A percentile compares a stretch with the other conserved stretches of the same genome.
Conservation (phyloP, 2,797 vertebrate species). For the Vultur gryphus region DNA sequence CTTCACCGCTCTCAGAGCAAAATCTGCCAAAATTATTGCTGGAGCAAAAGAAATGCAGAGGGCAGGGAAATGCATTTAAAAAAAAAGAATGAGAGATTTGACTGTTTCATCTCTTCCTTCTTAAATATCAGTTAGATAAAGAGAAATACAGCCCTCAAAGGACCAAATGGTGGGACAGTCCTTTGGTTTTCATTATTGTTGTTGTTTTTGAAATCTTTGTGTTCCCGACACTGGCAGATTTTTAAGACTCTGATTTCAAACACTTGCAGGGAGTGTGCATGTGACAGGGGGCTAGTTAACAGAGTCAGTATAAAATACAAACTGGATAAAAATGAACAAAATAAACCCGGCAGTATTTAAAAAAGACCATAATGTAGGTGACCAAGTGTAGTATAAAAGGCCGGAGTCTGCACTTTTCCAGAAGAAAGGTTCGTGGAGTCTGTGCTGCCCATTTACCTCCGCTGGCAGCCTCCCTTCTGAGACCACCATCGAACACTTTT, state of each 20-base stretch:
- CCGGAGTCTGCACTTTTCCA: neutral
- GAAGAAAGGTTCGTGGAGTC: neutral
- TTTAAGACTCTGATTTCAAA: neutral
- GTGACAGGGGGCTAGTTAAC: neutral
- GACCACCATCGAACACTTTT: constrained; percentile 54
- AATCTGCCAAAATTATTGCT: constrained; percentile 51
- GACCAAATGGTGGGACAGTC: neutral
- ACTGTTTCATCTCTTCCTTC: constrained; percentile 29
- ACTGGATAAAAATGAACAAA: neutral
- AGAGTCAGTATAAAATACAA: neutral
- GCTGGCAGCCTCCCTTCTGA: neutral
- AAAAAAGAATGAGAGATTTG: neutral
- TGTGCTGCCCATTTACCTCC: neutral
- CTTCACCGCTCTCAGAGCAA: neutral
- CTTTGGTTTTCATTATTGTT: neutral
- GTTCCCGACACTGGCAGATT: neutral
- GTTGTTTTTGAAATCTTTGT: neutral
- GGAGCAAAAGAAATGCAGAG: constrained; percentile 31
- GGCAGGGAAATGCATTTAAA: neutral
- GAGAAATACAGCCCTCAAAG: neutral
- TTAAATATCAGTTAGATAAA: neutral
- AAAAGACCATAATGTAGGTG: neutral
- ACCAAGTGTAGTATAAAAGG: neutral
- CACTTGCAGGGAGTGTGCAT: neutral
- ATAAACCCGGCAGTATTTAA: neutral